Percentiles rank a stretch among this genome's conserved stretches.
Conservation (phyloP, 1,140 invertebrate genomes). For the Tetramorium alpestre region DNA sequence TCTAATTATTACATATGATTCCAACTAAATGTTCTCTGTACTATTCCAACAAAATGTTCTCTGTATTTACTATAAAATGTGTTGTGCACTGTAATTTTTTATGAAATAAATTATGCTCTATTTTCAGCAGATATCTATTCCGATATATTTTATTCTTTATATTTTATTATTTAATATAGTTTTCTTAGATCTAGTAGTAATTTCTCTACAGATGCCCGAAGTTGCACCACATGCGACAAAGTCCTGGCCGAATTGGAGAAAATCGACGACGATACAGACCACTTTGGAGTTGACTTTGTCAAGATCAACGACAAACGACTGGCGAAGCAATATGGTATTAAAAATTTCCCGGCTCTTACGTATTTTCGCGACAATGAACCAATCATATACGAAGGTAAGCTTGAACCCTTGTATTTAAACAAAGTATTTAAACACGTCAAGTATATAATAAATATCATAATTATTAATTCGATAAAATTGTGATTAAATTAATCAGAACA, state of each 20-base stretch:
- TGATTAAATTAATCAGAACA: background rate
- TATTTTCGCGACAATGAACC: slow-evolving; percentile 97
- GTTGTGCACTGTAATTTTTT: background rate
- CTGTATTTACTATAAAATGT: background rate
- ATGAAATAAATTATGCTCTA: background rate
- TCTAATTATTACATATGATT: background rate
- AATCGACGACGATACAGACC: slow-evolving; percentile 97
- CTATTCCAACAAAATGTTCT: background rate
- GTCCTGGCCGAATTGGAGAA: slow-evolving; percentile 96
- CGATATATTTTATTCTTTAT: background rate
- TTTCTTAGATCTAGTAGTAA: background rate
- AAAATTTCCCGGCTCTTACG: slow-evolving; percentile 96
- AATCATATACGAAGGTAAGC: slow-evolving; percentile 95
- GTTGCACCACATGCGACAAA: slow-evolving; percentile 96
- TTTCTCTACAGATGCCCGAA: slow-evolving; percentile 92
- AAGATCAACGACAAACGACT: slow-evolving; percentile 98
- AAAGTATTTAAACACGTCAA: background rate
- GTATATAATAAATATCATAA: background rate
- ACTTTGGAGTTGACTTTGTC: slow-evolving; percentile 97
- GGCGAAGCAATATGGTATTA: slow-evolving; percentile 97
- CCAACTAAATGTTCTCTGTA: background rate
- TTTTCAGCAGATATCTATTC: background rate
- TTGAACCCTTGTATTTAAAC: background rate
- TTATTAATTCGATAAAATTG: slow-evolving; percentile 5
- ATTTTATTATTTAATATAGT: background rate